A percentile compares a stretch with the other conserved stretches of the same genome.
These are phyloP conservation scores for Chorisops tibialis DNA, from an alignment of 2,888 invertebrate genomes.

Conservation along the genomic window DNA sequence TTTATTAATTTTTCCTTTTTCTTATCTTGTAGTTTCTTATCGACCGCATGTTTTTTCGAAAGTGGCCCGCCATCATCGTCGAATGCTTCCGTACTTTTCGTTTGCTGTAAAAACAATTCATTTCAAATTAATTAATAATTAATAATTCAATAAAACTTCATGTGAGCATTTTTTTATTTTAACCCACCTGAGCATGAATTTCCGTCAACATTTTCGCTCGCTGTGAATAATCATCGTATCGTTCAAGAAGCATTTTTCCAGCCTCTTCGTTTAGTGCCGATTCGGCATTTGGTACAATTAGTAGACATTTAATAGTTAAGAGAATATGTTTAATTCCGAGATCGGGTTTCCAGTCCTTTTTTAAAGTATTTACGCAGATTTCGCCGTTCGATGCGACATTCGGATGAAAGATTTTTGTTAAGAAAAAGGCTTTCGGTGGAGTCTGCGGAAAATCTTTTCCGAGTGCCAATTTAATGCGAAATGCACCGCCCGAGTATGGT, in stretches of 20 bases:
- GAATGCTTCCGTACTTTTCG: conserved; percentile 51
- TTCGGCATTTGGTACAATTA: conserved; percentile 96
- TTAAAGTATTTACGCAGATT: conserved; percentile 94
- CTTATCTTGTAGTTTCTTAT: conserved; percentile 71
- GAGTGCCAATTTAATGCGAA: conserved; percentile 83
- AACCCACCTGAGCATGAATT: conserved; percentile 73
- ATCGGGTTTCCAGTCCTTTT: conserved; percentile 95
- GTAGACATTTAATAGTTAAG: conserved; percentile 87
- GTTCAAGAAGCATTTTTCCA: conserved; percentile 86
- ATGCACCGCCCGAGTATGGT: conserved; percentile 84
- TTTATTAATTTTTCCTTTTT: conserved; percentile 66
- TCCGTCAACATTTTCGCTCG: conserved; percentile 88
- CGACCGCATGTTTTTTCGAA: conserved; percentile 82
- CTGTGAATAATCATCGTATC: conserved; percentile 88
- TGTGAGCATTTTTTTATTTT: conserved; percentile 37
- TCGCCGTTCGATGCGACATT: conserved; percentile 92
- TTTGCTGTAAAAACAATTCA: conserved; percentile 46
- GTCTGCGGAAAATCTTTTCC: conserved; percentile 90
- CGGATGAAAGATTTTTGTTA: conserved; percentile 96
- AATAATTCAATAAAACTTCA: conserved; percentile 14
- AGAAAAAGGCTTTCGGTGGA: conserved; percentile 89
- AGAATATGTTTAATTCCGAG: conserved; percentile 93
- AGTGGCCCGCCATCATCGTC: conserved; percentile 64
- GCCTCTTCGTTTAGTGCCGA: conserved; percentile 97
- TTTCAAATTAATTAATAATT: background rate